Conservation (phyloP, 2,797 vertebrate genomes). For the Sitta carolinensis region DNA sequence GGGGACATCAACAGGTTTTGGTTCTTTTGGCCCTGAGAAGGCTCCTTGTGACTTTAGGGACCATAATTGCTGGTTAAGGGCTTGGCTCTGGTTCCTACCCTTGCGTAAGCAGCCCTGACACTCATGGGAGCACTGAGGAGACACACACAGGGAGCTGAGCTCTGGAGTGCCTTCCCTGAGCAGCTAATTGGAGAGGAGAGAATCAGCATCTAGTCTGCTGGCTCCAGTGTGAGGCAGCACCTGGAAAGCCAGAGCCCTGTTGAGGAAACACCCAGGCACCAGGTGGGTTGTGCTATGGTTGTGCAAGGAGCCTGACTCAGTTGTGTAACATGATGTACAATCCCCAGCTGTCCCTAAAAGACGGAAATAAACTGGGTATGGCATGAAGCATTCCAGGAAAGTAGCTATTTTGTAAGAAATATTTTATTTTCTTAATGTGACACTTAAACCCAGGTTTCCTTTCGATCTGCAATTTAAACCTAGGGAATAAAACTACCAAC, state of each 20-base stretch:
- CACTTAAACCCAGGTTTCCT: slow-evolving; percentile 17
- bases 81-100: not conserved
- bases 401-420: not conserved
- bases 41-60: not conserved
- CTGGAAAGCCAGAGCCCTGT: not conserved
- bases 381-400: not conserved
- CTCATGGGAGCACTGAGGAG: not conserved
- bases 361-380: not conserved
- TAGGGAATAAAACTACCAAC: slow-evolving; percentile 1
- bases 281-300: not conserved
- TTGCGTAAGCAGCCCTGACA: not conserved
- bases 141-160: not conserved
- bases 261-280: not conserved
- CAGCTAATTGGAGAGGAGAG: not conserved
- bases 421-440: slow-evolving; percentile 8
- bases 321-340: rapidly evolving
- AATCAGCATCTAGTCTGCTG: not conserved
- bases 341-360: not conserved
- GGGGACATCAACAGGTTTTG: slow-evolving; percentile 10
- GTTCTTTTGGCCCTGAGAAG: not conserved
- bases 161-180: not conserved
- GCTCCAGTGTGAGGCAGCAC: not conserved
- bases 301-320: not conserved
- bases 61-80: not conserved
- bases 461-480: slow-evolving; percentile 1